These are phyloP conservation scores for Ophonus ardosiacus DNA, from an alignment of 2,888 invertebrate species.

Conservation along the genomic window DNA sequence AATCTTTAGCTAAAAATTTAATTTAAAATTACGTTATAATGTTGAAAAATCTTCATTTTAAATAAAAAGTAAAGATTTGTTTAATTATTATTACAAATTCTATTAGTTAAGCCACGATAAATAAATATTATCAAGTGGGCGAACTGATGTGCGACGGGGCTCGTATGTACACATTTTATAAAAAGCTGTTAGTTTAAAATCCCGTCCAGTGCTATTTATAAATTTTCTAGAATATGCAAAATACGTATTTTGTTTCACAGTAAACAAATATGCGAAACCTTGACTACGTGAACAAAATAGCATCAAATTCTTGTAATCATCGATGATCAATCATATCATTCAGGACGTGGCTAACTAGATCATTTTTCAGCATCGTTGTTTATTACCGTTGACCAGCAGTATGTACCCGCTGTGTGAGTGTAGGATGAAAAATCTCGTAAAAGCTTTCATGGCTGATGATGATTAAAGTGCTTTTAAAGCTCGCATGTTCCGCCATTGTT, in stretches of 20 bases:
- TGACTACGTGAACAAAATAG: neutral
- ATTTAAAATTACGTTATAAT: no score
- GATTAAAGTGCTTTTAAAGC: slow-evolving; percentile 15
- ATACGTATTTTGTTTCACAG: neutral
- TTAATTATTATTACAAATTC: no score
- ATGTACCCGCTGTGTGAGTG: neutral
- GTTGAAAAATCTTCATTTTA: no score
- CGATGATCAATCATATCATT: slow-evolving; percentile 12
- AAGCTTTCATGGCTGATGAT: slow-evolving; percentile 10
- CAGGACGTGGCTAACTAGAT: slow-evolving; percentile 21
- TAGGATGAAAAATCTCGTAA: neutral
- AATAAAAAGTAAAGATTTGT: no score
- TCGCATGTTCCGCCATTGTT: neutral
- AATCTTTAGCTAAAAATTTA: no score
- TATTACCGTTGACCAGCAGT: slow-evolving; percentile 2
- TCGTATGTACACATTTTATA: no score
- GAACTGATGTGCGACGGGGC: no score
- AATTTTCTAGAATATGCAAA: neutral
- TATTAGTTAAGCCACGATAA: no score
- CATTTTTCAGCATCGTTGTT: neutral
- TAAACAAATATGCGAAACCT: neutral
- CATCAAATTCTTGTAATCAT: neutral
- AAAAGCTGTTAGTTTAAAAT: neutral
- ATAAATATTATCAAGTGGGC: no score
- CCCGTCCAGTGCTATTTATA: neutral